Base-by-base conservation (phyloP, 2,113 vertebrate genomes). In the Balaeniceps rex region DNA sequence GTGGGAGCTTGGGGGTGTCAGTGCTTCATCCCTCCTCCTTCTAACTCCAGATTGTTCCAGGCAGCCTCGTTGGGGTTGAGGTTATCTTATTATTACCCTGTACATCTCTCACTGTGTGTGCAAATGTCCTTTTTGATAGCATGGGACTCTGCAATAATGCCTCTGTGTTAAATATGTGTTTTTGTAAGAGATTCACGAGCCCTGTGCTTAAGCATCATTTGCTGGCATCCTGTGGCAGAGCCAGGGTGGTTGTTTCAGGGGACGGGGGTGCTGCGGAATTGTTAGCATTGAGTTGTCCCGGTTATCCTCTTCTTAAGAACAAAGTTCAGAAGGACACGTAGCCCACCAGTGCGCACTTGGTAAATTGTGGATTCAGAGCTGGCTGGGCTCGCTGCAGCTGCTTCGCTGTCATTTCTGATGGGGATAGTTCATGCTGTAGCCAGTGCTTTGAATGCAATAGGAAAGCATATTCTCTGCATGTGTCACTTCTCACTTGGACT, bases 401-500 rank as follows among this genome's bases (percentile, higher is more conserved):
- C 55, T 81, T 54, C 19, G 0, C 36, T 19, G 58, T 7, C 51
- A 7, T 68, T 63, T 74, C 65, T 17, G 2, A 9, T 23, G 55
- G 84, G 91, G 52, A 44, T 21, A 31, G 54, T 63, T 93, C 36
- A 33, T 42, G 36, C 78, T 14, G 7, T 22, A 65, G 71, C 75
- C 80, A 47, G 79, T 49, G 82, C 70, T 57, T 69, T 77, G 65
- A 42, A 34, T n/a, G 72, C 81, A 36, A 7, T 34, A 76, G 69
- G 78, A 83, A 93, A 68, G 55, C 6, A 1, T 49, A 3, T 42
- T 91, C 64, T 86, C 60, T 88, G 69, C 29, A 10, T 34, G 51
- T 77, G 61, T 92, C 22, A 5, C n/a, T 93, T 97, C 88, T 97
- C 94, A 79, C 84, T 92, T 77, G 70, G 90, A 54, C 83, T 92